A percentile compares a stretch with the other conserved stretches of the same genome.
Evolutionary conservation across 2,888 invertebrate genomes (phyloP).

Genomic region (Operophtera brumata): DNA sequence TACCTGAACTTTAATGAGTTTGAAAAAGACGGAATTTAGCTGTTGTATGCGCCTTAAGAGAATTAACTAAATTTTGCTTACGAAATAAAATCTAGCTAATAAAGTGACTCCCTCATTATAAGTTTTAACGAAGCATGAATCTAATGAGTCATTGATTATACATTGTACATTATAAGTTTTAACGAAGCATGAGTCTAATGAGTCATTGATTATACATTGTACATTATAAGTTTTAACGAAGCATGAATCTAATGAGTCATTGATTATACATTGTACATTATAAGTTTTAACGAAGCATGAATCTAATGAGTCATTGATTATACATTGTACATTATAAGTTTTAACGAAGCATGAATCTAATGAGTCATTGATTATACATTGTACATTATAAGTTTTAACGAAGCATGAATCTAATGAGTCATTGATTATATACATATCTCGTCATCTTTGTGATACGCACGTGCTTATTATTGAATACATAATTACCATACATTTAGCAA

Average conservation of each 20-base stretch:
- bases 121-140: no score
- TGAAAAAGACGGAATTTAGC: no score
- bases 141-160: not conserved
- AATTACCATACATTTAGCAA: conserved; percentile 19
- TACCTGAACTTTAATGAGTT: no score
- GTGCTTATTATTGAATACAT: conserved; percentile 2
- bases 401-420: not conserved
- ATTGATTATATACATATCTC: conserved; percentile 8
- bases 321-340: no score
- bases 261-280: no score
- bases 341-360: not conserved
- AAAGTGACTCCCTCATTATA: no score
- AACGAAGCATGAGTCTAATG: not conserved
- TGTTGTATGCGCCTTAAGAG: no score
- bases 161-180: no score
- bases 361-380: not conserved
- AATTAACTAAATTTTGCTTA: not conserved
- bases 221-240: no score
- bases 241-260: not conserved
- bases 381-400: no score
- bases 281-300: no score
- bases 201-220: no score
- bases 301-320: not conserved
- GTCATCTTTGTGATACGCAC: not conserved
- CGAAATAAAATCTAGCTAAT: not conserved